Evolutionary conservation across 2,888 invertebrate species (phyloP), one percentile per base, ranked within the genome.

Genomic region (Thymelicus acteon): DNA sequence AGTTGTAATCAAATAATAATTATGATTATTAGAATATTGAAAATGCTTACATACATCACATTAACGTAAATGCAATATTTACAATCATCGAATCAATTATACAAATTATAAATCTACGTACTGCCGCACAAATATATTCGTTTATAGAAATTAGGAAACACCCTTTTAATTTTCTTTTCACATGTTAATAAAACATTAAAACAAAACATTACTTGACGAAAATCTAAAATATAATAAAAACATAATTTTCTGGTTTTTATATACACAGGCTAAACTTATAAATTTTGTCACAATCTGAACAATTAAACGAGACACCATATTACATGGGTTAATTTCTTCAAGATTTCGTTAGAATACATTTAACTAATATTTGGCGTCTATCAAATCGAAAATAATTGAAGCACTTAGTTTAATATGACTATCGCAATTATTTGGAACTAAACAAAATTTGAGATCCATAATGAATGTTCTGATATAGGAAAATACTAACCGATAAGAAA

Each of bases 301-400:
- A 78, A 70, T 44, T 74, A 75, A 75, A 74, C 69, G 74, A 75
- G 77, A 82, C 73, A 75, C 70, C 74, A 72, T 71, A 74, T 73
- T 44, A 63, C 52, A 71, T 65, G 60, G 58, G 49, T 48, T 13
- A 31, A n/a, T 64, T 73, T 60, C 66, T 72, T 72, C 31, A 70
- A 61, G 68, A 72, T 72, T 74, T 68, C 67, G 62, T 70, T 66
- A 66, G 10, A 79, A 75, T 78, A 83, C 80, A 86, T 84, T 89
- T 88, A 88, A 87, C 90, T 93, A 92, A 92, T 93, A 91, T 93
- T 93, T 93, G 92, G 93, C 81, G 83, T 89, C 85, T 87, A 88
- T 87, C 79, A 78, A 87, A 85, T 80, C 74, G 77, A 83, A 83
- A 80, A 80, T 78, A 80, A 81, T 85, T 80, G 80, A 83, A 76